These are phyloP conservation scores for Rousettus madagascariensis DNA, from an alignment of 2,797 vertebrate species.

Conservation along the genomic window DNA sequence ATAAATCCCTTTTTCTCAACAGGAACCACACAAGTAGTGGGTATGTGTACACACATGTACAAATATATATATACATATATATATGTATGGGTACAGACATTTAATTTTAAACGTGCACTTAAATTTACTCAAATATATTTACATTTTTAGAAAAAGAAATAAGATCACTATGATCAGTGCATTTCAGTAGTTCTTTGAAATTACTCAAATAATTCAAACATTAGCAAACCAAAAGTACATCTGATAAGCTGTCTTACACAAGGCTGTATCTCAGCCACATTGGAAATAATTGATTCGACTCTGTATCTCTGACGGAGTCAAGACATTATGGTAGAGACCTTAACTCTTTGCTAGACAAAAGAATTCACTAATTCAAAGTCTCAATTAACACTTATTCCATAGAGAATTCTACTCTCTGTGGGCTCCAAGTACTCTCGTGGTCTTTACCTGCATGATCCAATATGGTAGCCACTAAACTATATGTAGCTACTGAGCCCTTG, in stretches of 20 bases:
- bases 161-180: background rate
- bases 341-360: background rate
- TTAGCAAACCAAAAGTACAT: background rate
- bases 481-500: background rate
- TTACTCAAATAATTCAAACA: conserved; percentile 39
- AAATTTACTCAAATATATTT: conserved; percentile 25
- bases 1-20: background rate
- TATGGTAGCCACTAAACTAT: background rate
- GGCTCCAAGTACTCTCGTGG: background rate
- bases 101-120: conserved; percentile 12
- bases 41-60: background rate
- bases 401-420: background rate
- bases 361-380: background rate
- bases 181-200: conserved; percentile 19
- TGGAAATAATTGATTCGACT: conserved; percentile 15
- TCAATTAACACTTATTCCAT: background rate
- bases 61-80: background rate
- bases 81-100: background rate
- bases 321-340: background rate
- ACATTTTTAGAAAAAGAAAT: background rate
- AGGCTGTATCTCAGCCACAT: background rate
- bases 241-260: background rate
- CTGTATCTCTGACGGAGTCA: background rate
- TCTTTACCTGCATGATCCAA: background rate
- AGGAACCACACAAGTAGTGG: background rate